Evolutionary conservation across 1,140 invertebrate genomes (phyloP), one percentile per base, ranked within the genome.

Genomic region (Macrotrachela quadricornifera): DNA sequence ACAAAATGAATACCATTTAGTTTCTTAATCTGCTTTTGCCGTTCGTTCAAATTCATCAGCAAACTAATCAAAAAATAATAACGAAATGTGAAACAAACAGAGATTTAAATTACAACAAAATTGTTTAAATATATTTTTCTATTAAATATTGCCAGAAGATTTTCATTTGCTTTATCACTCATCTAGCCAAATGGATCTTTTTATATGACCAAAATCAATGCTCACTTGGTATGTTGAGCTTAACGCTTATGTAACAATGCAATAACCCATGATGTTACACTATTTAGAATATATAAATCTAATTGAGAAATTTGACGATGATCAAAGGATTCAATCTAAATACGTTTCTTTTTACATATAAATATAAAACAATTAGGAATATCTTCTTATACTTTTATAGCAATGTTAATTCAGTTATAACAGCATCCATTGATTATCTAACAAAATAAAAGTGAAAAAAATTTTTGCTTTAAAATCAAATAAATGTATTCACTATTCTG

Each of bases 161-260:
- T 70, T 54, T 63, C 58, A 58, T 65, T 69, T 59, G 67, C 64
- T 37, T 70, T 67, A 54, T 70, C 68, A 10, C 60, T 60, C 68
- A 70, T 70, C 68, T 67, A 70, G 49, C 68, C 68, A 60, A 70
- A 70, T n/a, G 65, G 63, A 49, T n/a, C n/a, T 70, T 70, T 59
- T 68, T 70, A 42, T 42, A 42, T 42, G 12, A 14, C 3, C 3
- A 4, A 10, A 42, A 42, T 4, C 41, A 10, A 42, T 42, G 41
- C 10, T 42, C 41, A 42, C 10, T 42, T 4, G 15, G 4, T 15
- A 10, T 10, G 2, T n/a, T 10, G 44, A 46, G 44, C 44, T 2
- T 2, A 30, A 17, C 45, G 46, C 38, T 49, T 50, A n/a, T 49
- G 48, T 14, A 44, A 42, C 11, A 49, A 18, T 13, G 18, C 11